Conservation (phyloP, 92 coral and sea anemone species). For the Phenganax stokvisi region DNA sequence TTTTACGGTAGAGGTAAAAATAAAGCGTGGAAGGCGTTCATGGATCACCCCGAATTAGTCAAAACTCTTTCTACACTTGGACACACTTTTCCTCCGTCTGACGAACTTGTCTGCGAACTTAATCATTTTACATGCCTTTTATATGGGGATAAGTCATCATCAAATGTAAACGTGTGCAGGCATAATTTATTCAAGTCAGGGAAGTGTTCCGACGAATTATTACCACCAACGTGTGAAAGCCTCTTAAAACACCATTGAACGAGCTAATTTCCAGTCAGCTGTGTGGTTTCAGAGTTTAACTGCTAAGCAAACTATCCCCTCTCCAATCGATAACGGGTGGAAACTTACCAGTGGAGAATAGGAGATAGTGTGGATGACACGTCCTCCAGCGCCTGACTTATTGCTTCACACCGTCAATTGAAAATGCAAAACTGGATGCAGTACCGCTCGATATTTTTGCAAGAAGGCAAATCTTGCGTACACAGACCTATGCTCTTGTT, state of each 20-base stretch:
- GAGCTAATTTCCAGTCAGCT: neutral
- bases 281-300: neutral
- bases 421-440: neutral
- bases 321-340: neutral
- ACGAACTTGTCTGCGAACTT: neutral
- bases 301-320: neutral
- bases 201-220: neutral
- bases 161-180: neutral
- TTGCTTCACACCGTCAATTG: neutral
- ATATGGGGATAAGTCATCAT: neutral
- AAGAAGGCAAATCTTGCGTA: neutral
- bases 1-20: constrained; percentile 6
- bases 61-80: neutral
- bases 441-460: neutral
- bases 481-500: no score
- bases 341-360: neutral
- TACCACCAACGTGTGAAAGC: neutral
- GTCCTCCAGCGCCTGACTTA: neutral
- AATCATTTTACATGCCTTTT: neutral
- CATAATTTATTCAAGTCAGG: neutral
- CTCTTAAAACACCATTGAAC: neutral
- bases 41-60: neutral
- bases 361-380: neutral
- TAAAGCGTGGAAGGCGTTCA: neutral
- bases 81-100: neutral